phyloP scores from a whole-genome alignment of 1,140 invertebrate genomes.

The Sitobion miscanthi region DNA sequence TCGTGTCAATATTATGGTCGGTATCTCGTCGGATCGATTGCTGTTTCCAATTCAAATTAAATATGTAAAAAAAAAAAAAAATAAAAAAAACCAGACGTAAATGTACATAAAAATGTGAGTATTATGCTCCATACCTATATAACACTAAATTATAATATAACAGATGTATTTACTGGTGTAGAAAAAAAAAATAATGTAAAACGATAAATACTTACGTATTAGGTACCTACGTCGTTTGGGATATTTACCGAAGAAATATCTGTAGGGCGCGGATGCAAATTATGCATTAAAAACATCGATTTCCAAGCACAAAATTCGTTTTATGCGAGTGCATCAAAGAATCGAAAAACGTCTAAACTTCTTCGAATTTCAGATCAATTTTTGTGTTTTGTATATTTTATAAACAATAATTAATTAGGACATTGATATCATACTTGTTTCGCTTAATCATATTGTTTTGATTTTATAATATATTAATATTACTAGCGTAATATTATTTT shows the following conservation, averaged over 20 bases:
- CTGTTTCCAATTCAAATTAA: conserved; percentile 9
- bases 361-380: too few species aligned
- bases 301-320: background rate
- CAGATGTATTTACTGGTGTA: background rate
- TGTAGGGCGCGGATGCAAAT: background rate
- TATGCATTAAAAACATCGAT: background rate
- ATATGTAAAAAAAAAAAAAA: background rate
- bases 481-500: too few species aligned
- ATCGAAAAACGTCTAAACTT: background rate
- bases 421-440: too few species aligned
- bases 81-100: background rate
- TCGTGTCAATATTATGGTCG: background rate
- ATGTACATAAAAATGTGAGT: background rate
- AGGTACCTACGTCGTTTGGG: background rate
- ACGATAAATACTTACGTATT: background rate
- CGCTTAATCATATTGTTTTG: too few species aligned
- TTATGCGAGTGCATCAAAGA: background rate
- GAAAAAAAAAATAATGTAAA: background rate
- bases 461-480: too few species aligned
- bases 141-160: background rate
- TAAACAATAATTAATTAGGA: too few species aligned
- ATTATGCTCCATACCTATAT: background rate
- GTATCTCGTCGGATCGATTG: conserved; percentile 16
- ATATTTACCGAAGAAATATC: background rate
- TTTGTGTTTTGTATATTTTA: too few species aligned